Percentiles rank a stretch among this genome's conserved stretches.
These are phyloP conservation scores for Drosophila pullipes DNA, from an alignment of 2,888 invertebrate species.

Conservation along the genomic window DNA sequence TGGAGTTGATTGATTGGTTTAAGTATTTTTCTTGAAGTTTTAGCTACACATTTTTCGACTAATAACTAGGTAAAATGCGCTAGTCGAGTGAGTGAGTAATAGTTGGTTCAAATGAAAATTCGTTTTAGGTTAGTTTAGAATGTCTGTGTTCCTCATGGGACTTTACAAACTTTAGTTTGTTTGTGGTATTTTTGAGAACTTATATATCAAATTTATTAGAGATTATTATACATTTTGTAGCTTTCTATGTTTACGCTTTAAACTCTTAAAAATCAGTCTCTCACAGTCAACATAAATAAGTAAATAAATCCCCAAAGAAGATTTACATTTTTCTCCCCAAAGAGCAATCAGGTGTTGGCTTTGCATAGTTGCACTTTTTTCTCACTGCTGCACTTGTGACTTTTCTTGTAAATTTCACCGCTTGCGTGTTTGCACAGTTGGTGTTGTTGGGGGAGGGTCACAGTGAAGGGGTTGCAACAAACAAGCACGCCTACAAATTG, in stretches of 20 bases:
- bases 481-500: constrained; percentile 64
- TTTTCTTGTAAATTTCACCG: constrained; percentile 49
- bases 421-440: constrained; percentile 44
- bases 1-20: background rate
- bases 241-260: too few species aligned
- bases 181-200: too few species aligned
- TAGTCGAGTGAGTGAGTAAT: background rate
- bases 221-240: too few species aligned
- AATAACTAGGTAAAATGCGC: background rate
- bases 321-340: background rate
- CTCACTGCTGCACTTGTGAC: constrained; percentile 40
- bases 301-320: background rate
- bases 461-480: constrained; percentile 21
- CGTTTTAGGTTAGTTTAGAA: background rate
- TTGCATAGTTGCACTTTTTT: background rate
- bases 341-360: constrained; percentile 13
- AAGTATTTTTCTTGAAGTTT: too few species aligned
- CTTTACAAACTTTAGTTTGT: background rate
- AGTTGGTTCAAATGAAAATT: background rate
- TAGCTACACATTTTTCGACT: background rate
- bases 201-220: too few species aligned
- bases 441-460: background rate
- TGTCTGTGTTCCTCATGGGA: too few species aligned
- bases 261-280: background rate
- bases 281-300: background rate